A percentile compares a stretch with the other conserved stretches of the same genome.
phyloP scores from a whole-genome alignment of 1,140 invertebrate genomes.

The Yoshiicerus persimilis region DNA sequence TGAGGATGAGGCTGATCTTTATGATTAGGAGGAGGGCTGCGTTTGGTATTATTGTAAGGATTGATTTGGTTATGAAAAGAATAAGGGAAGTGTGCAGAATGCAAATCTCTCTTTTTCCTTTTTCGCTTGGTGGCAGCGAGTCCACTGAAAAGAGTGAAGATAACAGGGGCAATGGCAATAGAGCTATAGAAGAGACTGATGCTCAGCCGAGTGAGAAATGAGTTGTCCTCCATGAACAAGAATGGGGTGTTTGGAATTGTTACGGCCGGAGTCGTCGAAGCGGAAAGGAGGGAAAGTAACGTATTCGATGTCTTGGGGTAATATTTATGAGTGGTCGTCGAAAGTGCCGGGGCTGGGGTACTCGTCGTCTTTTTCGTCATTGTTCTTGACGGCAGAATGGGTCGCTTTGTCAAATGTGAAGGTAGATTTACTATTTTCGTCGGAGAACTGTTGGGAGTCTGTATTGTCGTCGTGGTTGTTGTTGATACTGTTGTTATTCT shows the following conservation, averaged over 20 bases:
- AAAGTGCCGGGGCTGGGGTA: not conserved
- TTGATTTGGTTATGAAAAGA: not conserved
- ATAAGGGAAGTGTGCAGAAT: not conserved
- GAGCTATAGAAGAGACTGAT: constrained; percentile 7
- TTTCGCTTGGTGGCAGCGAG: not conserved
- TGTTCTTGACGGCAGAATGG: not conserved
- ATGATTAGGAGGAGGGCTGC: not conserved
- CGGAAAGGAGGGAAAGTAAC: not conserved
- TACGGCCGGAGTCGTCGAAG: not conserved
- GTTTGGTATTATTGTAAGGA: not conserved
- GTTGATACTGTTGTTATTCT: not conserved
- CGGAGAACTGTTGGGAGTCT: not conserved
- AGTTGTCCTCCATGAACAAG: constrained; percentile 17
- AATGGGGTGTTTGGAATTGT: constrained; percentile 8
- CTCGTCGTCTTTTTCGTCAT: not conserved
- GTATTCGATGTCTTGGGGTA: constrained; percentile 16
- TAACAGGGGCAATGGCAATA: constrained; percentile 18
- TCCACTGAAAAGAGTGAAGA: constrained; percentile 2
- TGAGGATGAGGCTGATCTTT: not conserved
- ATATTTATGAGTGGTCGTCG: not conserved
- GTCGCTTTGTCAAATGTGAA: not conserved
- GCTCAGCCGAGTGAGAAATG: constrained; percentile 9
- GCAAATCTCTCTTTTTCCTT: not conserved
- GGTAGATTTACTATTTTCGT: not conserved
- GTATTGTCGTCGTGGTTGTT: not conserved